Evolutionary conservation across 2,888 invertebrate genomes (phyloP).

Genomic region (Cataglyphis altisquamis): DNA sequence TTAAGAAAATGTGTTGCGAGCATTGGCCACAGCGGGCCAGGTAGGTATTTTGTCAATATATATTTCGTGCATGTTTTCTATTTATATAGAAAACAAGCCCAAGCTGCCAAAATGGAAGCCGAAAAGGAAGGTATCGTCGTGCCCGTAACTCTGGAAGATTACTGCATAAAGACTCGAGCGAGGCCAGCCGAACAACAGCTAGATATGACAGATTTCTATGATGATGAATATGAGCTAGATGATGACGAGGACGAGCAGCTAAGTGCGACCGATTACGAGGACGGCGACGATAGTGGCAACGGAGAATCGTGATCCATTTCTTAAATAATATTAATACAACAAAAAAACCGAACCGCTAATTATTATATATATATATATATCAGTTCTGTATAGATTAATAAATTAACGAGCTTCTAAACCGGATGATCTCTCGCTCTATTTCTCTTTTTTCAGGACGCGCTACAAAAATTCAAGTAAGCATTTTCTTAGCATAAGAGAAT

Average conservation of each 20-base stretch:
- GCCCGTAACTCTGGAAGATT: constrained; percentile 98
- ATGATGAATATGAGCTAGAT: constrained; percentile 96
- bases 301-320: constrained; percentile 93
- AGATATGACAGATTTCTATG: constrained; percentile 98
- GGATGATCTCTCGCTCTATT: constrained; percentile 77
- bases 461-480: constrained; percentile 28
- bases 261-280: constrained; percentile 91
- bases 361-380: constrained; percentile 69
- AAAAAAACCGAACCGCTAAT: constrained; percentile 68
- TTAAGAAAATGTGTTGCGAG: neutral
- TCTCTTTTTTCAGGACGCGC: constrained; percentile 14
- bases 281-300: constrained; percentile 96
- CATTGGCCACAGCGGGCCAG: neutral
- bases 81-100: constrained; percentile 95
- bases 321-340: constrained; percentile 67
- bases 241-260: constrained; percentile 89
- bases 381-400: constrained; percentile 83
- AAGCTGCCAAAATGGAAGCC: constrained; percentile 97
- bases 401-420: constrained; percentile 83
- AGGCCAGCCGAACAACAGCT: constrained; percentile 94
- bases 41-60: constrained; percentile 30
- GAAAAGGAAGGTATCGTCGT: constrained; percentile 98
- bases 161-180: constrained; percentile 97
- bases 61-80: constrained; percentile 16
- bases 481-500: neutral